phyloP scores from a whole-genome alignment of 2,797 vertebrate genomes.

The Rhadinocentrus ornatus region DNA sequence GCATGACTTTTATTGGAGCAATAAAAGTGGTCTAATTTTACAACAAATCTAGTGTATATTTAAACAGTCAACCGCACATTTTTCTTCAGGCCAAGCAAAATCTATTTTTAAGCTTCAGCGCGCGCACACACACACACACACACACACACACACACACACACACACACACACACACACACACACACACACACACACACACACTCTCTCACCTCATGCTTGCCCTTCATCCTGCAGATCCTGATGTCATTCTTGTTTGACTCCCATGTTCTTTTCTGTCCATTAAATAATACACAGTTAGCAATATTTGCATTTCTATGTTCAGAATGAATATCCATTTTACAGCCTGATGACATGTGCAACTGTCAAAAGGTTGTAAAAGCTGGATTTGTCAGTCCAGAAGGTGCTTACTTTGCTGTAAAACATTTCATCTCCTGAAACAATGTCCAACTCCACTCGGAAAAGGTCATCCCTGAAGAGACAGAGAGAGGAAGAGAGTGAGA shows the following conservation, averaged over 20 bases:
- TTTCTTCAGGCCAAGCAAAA: too few relatives aligned
- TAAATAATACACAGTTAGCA: constrained; percentile 29
- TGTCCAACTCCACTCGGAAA: constrained; percentile 93
- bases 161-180: too few relatives aligned
- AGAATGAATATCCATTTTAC: constrained; percentile 10
- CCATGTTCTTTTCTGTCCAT: constrained; percentile 91
- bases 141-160: too few relatives aligned
- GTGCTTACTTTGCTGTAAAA: constrained; percentile 91
- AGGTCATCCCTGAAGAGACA: constrained; percentile 87
- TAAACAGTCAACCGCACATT: not conserved
- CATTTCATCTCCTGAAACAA: constrained; percentile 86
- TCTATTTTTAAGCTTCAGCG: not conserved
- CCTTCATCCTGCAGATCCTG: constrained; percentile 95
- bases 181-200: not conserved
- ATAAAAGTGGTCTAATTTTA: not conserved
- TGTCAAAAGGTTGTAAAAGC: constrained; percentile 16
- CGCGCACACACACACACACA: not conserved
- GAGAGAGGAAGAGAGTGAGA: constrained; percentile 17
- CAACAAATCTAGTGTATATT: not conserved
- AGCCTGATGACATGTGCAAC: not conserved
- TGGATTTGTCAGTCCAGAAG: not conserved
- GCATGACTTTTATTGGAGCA: not conserved
- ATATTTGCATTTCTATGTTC: constrained; percentile 5
- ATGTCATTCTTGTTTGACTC: constrained; percentile 94
- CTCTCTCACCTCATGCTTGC: constrained; percentile 90